Evolutionary conservation across 2,797 vertebrate species (phyloP).

Genomic region (Hyperoplus immaculatus): DNA sequence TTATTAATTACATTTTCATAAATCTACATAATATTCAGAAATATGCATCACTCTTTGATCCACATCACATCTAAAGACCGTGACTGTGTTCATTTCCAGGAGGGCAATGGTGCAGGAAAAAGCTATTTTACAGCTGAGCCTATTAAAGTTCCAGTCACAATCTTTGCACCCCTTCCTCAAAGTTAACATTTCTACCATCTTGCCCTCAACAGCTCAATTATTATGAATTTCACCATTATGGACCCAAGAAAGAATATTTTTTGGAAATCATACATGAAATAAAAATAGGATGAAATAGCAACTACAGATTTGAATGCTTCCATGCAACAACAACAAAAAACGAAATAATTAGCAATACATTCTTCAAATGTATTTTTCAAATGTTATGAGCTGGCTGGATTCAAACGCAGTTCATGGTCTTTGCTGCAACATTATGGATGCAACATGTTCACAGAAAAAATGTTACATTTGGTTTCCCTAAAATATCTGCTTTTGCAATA

Average conservation of each 20-base stretch:
- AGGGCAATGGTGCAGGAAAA: slow-evolving; percentile 67
- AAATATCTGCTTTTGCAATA: neutral
- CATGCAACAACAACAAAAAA: neutral
- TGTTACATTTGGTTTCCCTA: slow-evolving; percentile 8
- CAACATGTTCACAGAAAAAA: slow-evolving; percentile 8
- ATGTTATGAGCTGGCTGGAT: neutral
- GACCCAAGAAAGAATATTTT: slow-evolving; percentile 7
- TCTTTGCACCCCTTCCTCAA: slow-evolving; percentile 39
- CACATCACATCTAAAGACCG: slow-evolving; percentile 62
- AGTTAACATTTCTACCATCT: slow-evolving; percentile 48
- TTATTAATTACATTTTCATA: slow-evolving; percentile 81
- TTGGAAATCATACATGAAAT: neutral
- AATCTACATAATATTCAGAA: slow-evolving; percentile 75
- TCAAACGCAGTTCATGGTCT: slow-evolving; percentile 14
- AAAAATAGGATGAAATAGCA: neutral
- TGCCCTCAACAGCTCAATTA: slow-evolving; percentile 29
- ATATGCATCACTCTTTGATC: slow-evolving; percentile 67
- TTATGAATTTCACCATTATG: slow-evolving; percentile 3
- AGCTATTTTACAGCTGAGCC: slow-evolving; percentile 63
- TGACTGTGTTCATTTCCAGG: slow-evolving; percentile 71
- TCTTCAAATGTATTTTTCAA: too few species aligned
- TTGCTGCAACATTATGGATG: neutral
- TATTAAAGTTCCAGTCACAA: slow-evolving; percentile 59
- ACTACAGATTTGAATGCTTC: neutral
- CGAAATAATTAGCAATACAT: neutral